Percentiles rank a stretch among this genome's conserved stretches.
Conservation (phyloP, 2,888 invertebrate genomes). For the Dryobotodes eremita region DNA sequence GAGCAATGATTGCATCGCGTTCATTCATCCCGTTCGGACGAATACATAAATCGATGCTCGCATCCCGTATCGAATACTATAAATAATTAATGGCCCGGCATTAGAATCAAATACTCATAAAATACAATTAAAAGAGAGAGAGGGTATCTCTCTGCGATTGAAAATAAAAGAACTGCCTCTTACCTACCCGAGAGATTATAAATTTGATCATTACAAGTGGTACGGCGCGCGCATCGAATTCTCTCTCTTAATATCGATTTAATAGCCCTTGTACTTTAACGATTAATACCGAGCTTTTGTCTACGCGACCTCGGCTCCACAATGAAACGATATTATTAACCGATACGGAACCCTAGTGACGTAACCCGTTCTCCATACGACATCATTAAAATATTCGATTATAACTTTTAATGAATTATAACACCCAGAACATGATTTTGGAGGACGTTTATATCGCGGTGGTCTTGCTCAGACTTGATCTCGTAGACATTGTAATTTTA, state of each 20-base stretch:
- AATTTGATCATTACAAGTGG: constrained; percentile 89
- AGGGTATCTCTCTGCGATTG: constrained; percentile 85
- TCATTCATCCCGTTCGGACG: constrained; percentile 82
- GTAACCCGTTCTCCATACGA: constrained; percentile 57
- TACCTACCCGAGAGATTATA: constrained; percentile 90
- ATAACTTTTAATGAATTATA: constrained; percentile 50
- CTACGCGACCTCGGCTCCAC: constrained; percentile 70
- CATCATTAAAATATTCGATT: constrained; percentile 70
- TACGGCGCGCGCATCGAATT: constrained; percentile 87
- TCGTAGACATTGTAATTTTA: constrained; percentile 81
- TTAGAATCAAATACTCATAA: constrained; percentile 91
- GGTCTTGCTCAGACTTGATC: constrained; percentile 72
- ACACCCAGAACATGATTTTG: constrained; percentile 56
- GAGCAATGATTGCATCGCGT: constrained; percentile 78
- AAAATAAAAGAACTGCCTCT: constrained; percentile 87
- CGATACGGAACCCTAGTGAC: constrained; percentile 58
- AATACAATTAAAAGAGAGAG: constrained; percentile 90
- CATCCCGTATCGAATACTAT: constrained; percentile 90
- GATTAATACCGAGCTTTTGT: constrained; percentile 83
- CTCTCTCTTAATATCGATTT: constrained; percentile 87
- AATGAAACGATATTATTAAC: constrained; percentile 76
- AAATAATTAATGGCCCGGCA: constrained; percentile 90
- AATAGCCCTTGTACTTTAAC: constrained; percentile 84
- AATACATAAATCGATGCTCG: constrained; percentile 87
- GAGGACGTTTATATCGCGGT: constrained; percentile 67